phyloP scores from a whole-genome alignment of 1,140 invertebrate genomes.

The Heliconius nattereri region DNA sequence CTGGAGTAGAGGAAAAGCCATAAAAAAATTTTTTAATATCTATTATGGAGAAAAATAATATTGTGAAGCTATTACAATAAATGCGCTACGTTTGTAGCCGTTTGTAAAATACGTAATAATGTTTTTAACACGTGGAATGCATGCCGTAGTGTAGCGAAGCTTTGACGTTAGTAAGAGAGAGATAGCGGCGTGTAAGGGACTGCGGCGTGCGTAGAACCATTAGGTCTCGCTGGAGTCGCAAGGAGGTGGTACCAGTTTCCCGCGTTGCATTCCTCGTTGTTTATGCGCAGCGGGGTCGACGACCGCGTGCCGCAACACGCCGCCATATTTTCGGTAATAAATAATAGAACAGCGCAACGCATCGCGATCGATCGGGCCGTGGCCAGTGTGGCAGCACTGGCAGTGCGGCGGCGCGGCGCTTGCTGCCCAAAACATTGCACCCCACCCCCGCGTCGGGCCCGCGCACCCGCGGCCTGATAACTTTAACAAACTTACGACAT shows the following conservation, averaged over 20 bases:
- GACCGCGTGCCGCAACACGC: slow-evolving; percentile 72
- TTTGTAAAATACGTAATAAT: slow-evolving; percentile 19
- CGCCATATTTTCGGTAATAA: slow-evolving; percentile 79
- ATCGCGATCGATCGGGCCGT: slow-evolving; percentile 70
- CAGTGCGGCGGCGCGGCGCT: slow-evolving; percentile 65
- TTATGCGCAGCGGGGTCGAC: slow-evolving; percentile 70
- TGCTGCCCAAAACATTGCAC: slow-evolving; percentile 72
- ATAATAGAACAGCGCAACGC: slow-evolving; percentile 74
- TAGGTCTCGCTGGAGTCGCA: slow-evolving; percentile 45
- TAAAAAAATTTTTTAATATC: background rate
- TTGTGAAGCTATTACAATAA: background rate
- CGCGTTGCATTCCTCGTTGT: slow-evolving; percentile 72
- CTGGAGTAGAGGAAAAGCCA: background rate
- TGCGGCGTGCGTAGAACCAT: background rate
- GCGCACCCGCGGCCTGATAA: background rate
- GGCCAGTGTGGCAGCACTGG: slow-evolving; percentile 67
- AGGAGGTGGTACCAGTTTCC: slow-evolving; percentile 61
- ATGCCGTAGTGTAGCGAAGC: slow-evolving; percentile 16
- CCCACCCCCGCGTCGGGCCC: slow-evolving; percentile 47
- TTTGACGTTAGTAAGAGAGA: slow-evolving; percentile 36
- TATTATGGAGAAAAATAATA: background rate
- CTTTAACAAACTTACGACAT: background rate
- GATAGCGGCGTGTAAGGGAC: slow-evolving; percentile 17
- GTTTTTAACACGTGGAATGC: slow-evolving; percentile 30
- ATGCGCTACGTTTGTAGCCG: slow-evolving; percentile 1